These are phyloP conservation scores for Andinoacara biseriatus DNA, from an alignment of 2,113 vertebrate genomes.

Conservation along the genomic window DNA sequence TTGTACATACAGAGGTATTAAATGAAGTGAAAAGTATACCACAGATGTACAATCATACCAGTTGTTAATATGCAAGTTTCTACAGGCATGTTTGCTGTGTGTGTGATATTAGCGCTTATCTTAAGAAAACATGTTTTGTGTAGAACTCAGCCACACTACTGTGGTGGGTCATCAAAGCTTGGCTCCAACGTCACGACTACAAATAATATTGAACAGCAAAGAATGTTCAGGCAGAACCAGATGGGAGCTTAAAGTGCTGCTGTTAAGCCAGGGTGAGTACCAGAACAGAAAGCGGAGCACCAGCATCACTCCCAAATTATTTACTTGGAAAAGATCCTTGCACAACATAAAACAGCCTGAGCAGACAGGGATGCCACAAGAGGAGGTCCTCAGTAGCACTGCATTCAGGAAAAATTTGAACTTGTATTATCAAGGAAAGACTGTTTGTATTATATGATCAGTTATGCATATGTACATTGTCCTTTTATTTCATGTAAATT, in stretches of 20 bases:
- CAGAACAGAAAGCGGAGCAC: constrained; percentile 62
- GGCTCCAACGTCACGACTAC: constrained; percentile 45
- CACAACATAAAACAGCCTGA: constrained; percentile 62
- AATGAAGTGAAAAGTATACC: constrained; percentile 2
- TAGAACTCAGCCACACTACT: constrained; percentile 1
- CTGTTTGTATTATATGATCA: background rate
- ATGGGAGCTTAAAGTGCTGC: constrained; percentile 64
- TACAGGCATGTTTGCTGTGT: background rate
- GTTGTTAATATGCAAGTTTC: background rate
- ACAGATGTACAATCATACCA: background rate
- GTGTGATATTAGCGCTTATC: background rate
- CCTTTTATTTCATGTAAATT: constrained; percentile 36
- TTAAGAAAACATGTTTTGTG: background rate
- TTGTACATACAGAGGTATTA: constrained; percentile 1
- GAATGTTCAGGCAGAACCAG: constrained; percentile 59
- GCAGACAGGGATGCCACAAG: constrained; percentile 8
- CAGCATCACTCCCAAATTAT: constrained; percentile 65
- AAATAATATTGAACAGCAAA: constrained; percentile 56
- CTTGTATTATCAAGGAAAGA: background rate
- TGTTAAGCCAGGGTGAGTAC: constrained; percentile 58
- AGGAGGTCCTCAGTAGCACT: constrained; percentile 7
- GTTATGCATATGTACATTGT: constrained; percentile 36
- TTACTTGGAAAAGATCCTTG: constrained; percentile 57
- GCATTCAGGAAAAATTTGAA: constrained; percentile 16
- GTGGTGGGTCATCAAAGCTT: constrained; percentile 28